Conservation (phyloP, 2,113 vertebrate genomes). For the Thymallus thymallus region DNA sequence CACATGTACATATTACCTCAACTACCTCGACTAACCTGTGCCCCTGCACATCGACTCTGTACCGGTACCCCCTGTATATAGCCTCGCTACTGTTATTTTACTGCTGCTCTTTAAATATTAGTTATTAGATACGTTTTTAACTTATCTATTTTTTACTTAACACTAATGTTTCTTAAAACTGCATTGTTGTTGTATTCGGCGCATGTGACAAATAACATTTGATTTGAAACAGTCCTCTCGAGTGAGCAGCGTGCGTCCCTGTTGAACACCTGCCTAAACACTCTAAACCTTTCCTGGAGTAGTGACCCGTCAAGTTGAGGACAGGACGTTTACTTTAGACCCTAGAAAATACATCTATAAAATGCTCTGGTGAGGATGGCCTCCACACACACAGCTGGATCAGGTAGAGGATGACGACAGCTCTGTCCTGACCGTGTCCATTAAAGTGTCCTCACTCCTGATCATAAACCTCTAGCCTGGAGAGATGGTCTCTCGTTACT, state of each 20-base stretch:
- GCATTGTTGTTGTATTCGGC: too few relatives aligned
- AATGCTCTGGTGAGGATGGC: not conserved
- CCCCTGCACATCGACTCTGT: too few relatives aligned
- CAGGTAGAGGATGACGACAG: constrained; percentile 12
- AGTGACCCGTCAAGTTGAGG: constrained; percentile 17
- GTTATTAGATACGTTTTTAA: too few relatives aligned
- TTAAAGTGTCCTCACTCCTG: constrained; percentile 26
- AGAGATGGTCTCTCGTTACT: constrained; percentile 9
- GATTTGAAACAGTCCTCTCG: not conserved
- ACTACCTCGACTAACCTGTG: too few relatives aligned
- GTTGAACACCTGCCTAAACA: not conserved
- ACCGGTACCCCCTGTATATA: too few relatives aligned
- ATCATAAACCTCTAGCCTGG: constrained; percentile 20
- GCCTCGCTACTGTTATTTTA: too few relatives aligned
- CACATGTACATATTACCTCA: too few relatives aligned
- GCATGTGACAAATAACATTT: too few relatives aligned
- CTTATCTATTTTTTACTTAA: too few relatives aligned
- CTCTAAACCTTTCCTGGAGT: not conserved
- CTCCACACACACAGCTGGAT: not conserved
- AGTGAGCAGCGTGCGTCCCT: not conserved
- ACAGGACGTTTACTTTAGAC: constrained; percentile 17
- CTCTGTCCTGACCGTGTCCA: not conserved
- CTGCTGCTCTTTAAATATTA: too few relatives aligned
- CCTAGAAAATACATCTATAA: not conserved
- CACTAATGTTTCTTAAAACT: too few relatives aligned